Percentiles rank a stretch among this genome's conserved stretches.
Conservation (phyloP, 92 coral and sea anemone genomes). For the Phenganax subtilis region DNA sequence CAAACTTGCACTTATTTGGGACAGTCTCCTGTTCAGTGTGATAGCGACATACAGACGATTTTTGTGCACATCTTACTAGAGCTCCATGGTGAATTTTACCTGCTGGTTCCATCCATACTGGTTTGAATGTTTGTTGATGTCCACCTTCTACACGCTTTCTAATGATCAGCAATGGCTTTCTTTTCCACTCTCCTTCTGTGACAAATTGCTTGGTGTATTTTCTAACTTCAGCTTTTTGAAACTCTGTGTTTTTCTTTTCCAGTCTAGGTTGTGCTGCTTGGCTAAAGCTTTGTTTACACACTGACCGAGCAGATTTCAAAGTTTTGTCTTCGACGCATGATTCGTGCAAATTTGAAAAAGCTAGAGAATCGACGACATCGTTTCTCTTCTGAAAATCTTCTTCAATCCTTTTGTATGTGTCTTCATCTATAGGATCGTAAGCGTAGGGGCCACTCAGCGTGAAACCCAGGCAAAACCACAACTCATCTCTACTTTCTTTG, state of each 20-base stretch:
- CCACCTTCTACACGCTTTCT: background rate
- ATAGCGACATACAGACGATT: conserved; percentile 44
- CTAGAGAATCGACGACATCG: background rate
- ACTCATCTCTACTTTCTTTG: conserved; percentile 57
- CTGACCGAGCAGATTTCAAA: background rate
- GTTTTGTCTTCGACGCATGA: background rate
- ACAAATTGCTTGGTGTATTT: background rate
- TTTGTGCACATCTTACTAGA: conserved; percentile 35
- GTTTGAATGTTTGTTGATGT: conserved; percentile 6
- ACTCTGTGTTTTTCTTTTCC: background rate
- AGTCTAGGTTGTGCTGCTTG: background rate
- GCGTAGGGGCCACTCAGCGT: conserved; percentile 61
- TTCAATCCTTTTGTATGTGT: conserved; percentile 37
- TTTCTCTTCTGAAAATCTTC: background rate
- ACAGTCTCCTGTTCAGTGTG: conserved; percentile 13
- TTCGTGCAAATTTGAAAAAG: conserved; percentile 3
- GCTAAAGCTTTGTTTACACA: background rate
- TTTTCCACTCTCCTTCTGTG: conserved; percentile 15
- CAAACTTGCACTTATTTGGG: conserved; percentile 32
- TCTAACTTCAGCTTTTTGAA: background rate
- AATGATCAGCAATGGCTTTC: background rate
- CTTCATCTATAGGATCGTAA: conserved; percentile 58
- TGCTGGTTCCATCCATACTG: conserved; percentile 7
- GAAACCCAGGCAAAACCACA: conserved; percentile 65
- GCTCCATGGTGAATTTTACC: conserved; percentile 61